Base-by-base conservation (phyloP, 2,888 invertebrate species). In the Homarus gammarus region DNA sequence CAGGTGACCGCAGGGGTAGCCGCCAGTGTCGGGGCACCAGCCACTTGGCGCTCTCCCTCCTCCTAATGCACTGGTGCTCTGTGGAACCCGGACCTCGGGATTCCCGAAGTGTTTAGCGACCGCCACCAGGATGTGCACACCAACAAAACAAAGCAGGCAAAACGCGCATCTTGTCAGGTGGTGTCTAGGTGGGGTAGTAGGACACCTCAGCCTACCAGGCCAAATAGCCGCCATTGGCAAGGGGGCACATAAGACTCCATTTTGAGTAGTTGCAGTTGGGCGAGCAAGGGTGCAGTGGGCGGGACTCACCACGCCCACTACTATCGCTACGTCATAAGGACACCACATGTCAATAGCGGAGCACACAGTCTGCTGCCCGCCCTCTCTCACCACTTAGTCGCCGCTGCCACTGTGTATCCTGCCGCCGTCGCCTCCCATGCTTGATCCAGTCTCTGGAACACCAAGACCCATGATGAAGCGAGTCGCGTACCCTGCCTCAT, bases 121-220 rank as follows among this genome's bases (percentile, higher is more conserved):
- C 44, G 77, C 85, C 85, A 85, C 85, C 85, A 85, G 85, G 85
- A 85, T 85, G 77, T 85, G 77, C 85, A 64, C 77, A 64, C 64
- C 64, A 33, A 44, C 75, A 84, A 81, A 84, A 75, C 85, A 85
- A 40, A 77, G 77, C 33, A 64, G 77, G 61, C 44, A 64, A 77
- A 85, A 85, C 68, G 44, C 61, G 85, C 77, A 61, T 85, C 44
- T 56, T 12, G 77, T 61, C 31, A 83, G 64, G 36, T 38, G 70
- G 44, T n/a, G 83, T 33, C 27, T n/a, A 3, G 2, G 64, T 64
- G 64, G 64, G 64, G 56, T 44, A 12, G 6, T 56, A 22, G 56
- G 22, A 56, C 64, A 64, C 27, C 27, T 27, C 8, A 27, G 64
- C 64, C 64, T 27, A 27, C n/a, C 64, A 64, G n/a, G 64, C 27